Evolutionary conservation across 2,113 vertebrate species (phyloP).

Genomic region (Pseudolaguvia tuberculata): DNA sequence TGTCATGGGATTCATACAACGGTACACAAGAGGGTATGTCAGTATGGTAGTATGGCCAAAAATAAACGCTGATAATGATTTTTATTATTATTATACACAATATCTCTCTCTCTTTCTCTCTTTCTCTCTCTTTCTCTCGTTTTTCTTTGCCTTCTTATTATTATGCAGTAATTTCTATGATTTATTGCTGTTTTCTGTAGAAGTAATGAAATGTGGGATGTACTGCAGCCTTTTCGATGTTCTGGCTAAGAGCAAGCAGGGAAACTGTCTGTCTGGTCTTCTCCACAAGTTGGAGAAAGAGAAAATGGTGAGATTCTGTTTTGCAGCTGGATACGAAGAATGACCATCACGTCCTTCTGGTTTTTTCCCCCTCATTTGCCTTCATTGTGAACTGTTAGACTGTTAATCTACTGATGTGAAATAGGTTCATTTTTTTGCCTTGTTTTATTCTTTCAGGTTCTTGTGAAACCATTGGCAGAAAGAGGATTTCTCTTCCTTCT

Average conservation of each 20-base stretch:
- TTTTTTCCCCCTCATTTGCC: not conserved
- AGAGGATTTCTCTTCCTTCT: slow-evolving; percentile 88
- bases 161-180: not conserved
- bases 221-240: slow-evolving; percentile 90
- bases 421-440: not conserved
- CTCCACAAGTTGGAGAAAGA: slow-evolving; percentile 88
- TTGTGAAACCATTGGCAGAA: slow-evolving; percentile 87
- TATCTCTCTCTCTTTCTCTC: too few relatives aligned
- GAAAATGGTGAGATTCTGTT: slow-evolving; percentile 75
- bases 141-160: too few relatives aligned
- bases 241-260: slow-evolving; percentile 81
- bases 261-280: slow-evolving; percentile 77
- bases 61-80: not conserved
- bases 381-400: not conserved
- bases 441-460: slow-evolving; percentile 69
- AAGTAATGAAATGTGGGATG: slow-evolving; percentile 82
- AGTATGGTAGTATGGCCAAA: not conserved
- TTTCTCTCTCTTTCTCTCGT: too few relatives aligned
- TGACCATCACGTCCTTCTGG: not conserved
- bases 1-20: slow-evolving; percentile 81
- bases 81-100: not conserved
- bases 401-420: not conserved
- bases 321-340: not conserved
- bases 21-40: slow-evolving; percentile 79
- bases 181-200: slow-evolving; percentile 28